Evolutionary conservation across 2,888 invertebrate species (phyloP), one percentile per base, ranked within the genome.

Genomic region (Drosophila multiciliata): DNA sequence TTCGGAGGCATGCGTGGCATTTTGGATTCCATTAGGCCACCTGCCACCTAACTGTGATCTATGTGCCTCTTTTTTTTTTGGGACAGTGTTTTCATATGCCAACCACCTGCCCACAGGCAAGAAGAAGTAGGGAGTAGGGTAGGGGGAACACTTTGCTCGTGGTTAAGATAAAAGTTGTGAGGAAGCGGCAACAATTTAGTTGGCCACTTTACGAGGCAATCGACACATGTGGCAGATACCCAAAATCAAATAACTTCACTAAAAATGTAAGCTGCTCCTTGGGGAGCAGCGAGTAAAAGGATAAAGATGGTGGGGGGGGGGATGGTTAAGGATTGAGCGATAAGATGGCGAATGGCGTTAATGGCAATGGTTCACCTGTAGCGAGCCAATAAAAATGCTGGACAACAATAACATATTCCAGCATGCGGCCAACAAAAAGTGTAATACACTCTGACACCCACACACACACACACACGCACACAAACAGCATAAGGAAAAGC

Each of bases 331-430:
- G 36, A 52, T 52, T 35, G 38, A 36, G 17, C 23, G 12, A 36
- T 36, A 20, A 23, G 38, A 55, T 12, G 38, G n/a, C 17, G 36
- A 38, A 55, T 8, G 68, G 72, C 63, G 74, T 73, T 83, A 81
- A 83, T 83, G 79, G 72, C 72, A 70, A 73, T 66, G 69, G 68
- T 87, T 74, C 70, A 74, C 81, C 89, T 83, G 87, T 79, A 71
- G 77, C 73, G 81, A 66, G 77, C 79, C 84, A 87, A 89, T 87
- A 83, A 84, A 89, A 85, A 75, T 54, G 40, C 29, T 63, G 71
- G 62, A 60, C 83, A 78, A 68, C 82, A 87, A 85, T 81, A 85
- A 85, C 87, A 89, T 87, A 85, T 89, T 89, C 83, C 80, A 73
- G 82, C 79, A 79, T 76, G 68, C 78, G 68, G 67, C 67, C 79